phyloP scores from a whole-genome alignment of 2,113 vertebrate species.

The Steatornis caripensis region DNA sequence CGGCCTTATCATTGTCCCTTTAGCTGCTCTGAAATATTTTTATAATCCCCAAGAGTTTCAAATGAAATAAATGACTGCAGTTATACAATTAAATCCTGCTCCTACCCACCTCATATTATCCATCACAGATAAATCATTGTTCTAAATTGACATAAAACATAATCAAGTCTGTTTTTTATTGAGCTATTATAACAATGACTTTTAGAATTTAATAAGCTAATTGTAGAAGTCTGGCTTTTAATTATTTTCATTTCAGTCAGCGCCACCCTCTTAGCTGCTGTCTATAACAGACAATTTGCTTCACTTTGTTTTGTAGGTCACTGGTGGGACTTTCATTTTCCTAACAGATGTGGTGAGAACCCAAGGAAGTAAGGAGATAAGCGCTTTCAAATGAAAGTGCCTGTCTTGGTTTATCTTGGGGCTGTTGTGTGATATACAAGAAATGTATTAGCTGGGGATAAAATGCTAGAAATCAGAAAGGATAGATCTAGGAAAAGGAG shows the following conservation, averaged over 20 bases:
- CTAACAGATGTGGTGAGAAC: not conserved
- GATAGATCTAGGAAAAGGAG: not conserved
- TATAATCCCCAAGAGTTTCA: slow-evolving; percentile 23
- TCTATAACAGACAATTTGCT: not conserved
- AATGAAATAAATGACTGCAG: slow-evolving; percentile 14
- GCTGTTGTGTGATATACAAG: not conserved
- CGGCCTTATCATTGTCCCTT: not conserved
- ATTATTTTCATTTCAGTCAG: slow-evolving; percentile 38
- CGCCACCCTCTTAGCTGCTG: not conserved
- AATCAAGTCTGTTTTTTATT: slow-evolving; percentile 3
- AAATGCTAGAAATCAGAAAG: not conserved
- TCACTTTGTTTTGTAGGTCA: not conserved
- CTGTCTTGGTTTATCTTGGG: not conserved
- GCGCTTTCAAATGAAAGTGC: not conserved
- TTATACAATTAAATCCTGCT: slow-evolving; percentile 22
- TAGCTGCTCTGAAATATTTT: not conserved
- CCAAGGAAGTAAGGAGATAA: not conserved
- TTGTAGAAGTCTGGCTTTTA: slow-evolving; percentile 7
- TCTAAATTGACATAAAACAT: slow-evolving; percentile 19
- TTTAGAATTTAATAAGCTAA: slow-evolving; percentile 53
- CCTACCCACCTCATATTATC: not conserved
- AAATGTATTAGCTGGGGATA: not conserved
- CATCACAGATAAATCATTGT: slow-evolving; percentile 43
- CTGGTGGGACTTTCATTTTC: not conserved
- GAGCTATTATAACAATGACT: slow-evolving; percentile 19